Evolutionary conservation across 2,113 vertebrate genomes (phyloP), one percentile per base, ranked within the genome.

Genomic region (Lophotis ruficrista): DNA sequence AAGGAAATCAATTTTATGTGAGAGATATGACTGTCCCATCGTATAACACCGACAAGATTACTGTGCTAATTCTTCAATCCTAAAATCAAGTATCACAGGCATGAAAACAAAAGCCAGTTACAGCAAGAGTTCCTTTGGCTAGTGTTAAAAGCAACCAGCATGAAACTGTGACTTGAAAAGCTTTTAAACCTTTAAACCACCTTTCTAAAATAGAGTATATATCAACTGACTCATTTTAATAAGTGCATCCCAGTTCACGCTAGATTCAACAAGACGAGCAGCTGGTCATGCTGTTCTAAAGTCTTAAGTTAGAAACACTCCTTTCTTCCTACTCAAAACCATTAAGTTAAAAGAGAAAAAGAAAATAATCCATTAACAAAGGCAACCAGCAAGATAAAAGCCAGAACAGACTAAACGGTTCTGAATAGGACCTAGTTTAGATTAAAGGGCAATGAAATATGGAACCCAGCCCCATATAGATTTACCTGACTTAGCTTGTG

Each of bases 261-360:
- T 41, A 65, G 61, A 41, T 66, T 58, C 25, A 64, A 45, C 56
- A 87, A 54, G n/a, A 56, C 0, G 1, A 91, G 56, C 31, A 87
- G 72, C 64, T 88, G 71, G 35, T 30, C 57, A 65, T 25, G 43
- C 41, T 68, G 21, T 28, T 91, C 75, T 69, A 37, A 85, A 60
- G 47, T 17, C 78, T 51, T 51, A 56, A 72, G 30, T 20, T 71
- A 45, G 38, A 84, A 93, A 35, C 25, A 71, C 12, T 75, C 21
- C n/a, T 90, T 96, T 79, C 60, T 58, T 56, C 60, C 70, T 35
- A 61, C 31, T 38, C 24, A 89, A 86, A 90, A 93, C 53, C 56
- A 51, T 84, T n/a, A 65, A 25, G n/a, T 71, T 90, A 45, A 92
- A 93, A 94, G 86, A 87, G 50, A 95, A 93, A 78, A 93, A 69